Conservation (phyloP, 2,113 vertebrate genomes). For the Colaptes auratus region DNA sequence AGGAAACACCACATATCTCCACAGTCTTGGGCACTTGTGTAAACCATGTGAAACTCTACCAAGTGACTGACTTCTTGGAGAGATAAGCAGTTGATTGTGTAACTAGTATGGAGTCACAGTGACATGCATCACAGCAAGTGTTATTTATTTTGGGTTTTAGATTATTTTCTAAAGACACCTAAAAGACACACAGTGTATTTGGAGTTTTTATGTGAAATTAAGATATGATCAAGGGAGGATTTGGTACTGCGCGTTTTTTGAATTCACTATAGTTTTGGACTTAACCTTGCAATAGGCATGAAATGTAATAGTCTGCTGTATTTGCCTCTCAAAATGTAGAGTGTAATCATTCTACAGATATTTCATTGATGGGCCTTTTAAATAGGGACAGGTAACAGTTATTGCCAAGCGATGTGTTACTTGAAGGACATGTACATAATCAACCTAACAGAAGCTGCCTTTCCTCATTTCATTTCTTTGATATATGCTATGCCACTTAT, state of each 20-base stretch:
- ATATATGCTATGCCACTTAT: not conserved
- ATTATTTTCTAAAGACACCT: not conserved
- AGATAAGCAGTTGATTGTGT: not conserved
- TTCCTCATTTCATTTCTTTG: not conserved
- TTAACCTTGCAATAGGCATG: not conserved
- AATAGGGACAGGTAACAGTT: not conserved
- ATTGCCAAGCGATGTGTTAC: not conserved
- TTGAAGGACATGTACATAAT: not conserved
- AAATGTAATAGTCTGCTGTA: not conserved
- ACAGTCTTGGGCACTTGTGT: not conserved
- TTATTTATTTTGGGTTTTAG: not conserved
- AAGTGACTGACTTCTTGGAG: not conserved
- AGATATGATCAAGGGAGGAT: not conserved
- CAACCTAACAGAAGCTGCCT: not conserved
- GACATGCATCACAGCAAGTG: not conserved
- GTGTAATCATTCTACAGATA: not conserved
- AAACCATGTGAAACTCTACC: not conserved
- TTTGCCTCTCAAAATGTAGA: not conserved
- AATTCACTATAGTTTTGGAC: not conserved
- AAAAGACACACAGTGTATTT: fast-evolving
- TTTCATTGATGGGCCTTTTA: not conserved
- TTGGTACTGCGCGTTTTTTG: not conserved
- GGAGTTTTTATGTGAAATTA: not conserved
- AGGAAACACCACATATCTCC: not conserved
- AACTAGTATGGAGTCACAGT: not conserved